These are phyloP conservation scores for Plotosus lineatus DNA, from an alignment of 2,113 vertebrate genomes.

Conservation along the genomic window DNA sequence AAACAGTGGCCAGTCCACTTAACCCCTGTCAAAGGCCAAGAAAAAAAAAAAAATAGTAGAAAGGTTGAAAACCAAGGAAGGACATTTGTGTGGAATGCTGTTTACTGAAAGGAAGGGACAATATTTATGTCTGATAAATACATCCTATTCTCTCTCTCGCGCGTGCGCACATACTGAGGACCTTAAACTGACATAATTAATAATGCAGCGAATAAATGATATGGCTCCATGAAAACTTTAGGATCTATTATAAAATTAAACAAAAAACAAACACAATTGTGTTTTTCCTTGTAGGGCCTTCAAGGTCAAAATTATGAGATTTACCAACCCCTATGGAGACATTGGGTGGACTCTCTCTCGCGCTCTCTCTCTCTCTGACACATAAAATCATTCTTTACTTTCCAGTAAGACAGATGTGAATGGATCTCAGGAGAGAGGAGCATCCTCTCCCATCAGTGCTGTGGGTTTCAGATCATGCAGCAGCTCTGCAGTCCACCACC, in stretches of 20 bases:
- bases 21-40: not conserved
- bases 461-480: constrained; percentile 6
- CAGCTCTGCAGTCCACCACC: constrained; percentile 11
- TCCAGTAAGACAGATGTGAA: not conserved
- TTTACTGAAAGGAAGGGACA: not conserved
- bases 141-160: no score
- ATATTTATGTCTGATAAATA: not conserved
- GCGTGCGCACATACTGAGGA: not conserved
- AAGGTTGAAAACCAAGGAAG: not conserved
- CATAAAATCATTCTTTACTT: not conserved
- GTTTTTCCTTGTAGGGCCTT: not conserved
- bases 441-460: not conserved
- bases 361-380: no score
- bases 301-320: constrained; percentile 6
- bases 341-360: not conserved
- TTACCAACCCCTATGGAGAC: not conserved
- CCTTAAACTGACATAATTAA: not conserved
- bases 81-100: not conserved
- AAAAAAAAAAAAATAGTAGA: not conserved
- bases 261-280: no score
- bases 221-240: not conserved
- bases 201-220: not conserved
- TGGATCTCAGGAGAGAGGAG: not conserved
- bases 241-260: not conserved
- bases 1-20: not conserved